Evolutionary conservation across 2,113 vertebrate species (phyloP).

Genomic region (Erythrocebus patas): DNA sequence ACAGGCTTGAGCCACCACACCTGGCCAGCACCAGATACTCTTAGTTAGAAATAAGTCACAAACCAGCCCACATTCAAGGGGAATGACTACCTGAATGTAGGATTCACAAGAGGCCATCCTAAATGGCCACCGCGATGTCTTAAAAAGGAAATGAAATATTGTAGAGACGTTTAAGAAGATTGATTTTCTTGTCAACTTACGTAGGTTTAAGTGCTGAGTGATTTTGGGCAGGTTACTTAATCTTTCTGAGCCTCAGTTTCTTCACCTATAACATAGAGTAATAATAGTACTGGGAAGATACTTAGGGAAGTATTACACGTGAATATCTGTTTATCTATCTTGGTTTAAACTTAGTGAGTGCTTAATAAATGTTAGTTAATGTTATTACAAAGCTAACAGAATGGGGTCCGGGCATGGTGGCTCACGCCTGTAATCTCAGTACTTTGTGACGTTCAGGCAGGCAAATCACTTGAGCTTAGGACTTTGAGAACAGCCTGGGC

Average conservation of each 20-base stretch:
- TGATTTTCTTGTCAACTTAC: background rate
- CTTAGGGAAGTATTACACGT: background rate
- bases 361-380: background rate
- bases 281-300: background rate
- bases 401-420: background rate
- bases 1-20: too few relatives aligned
- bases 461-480: too few relatives aligned
- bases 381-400: background rate
- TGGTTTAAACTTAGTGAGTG: background rate
- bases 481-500: too few relatives aligned
- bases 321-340: background rate
- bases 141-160: background rate
- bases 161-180: background rate
- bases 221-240: background rate
- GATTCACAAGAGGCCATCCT: background rate
- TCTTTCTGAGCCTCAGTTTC: background rate
- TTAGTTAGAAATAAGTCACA: background rate
- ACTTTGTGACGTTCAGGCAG: too few relatives aligned
- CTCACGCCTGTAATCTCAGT: too few relatives aligned
- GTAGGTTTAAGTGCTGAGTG: background rate
- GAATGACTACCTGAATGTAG: background rate
- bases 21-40: background rate
- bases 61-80: background rate
- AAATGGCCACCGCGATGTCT: background rate
- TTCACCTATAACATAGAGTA: background rate